Evolutionary conservation across 1,140 invertebrate genomes (phyloP).

Genomic region (Eueides isabella): DNA sequence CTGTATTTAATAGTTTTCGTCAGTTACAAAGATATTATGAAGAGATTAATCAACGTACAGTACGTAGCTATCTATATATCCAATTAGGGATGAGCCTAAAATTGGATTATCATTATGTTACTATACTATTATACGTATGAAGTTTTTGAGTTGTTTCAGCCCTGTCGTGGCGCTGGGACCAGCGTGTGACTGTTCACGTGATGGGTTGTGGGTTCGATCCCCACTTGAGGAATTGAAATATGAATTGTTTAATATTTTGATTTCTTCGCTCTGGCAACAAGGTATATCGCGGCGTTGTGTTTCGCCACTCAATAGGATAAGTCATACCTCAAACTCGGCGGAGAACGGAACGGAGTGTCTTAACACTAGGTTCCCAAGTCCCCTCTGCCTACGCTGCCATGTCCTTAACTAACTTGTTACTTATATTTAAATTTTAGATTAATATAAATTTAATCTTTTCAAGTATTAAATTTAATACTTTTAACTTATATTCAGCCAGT

Average conservation of each 20-base stretch:
- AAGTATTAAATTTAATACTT: too few relatives aligned
- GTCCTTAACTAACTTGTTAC: too few relatives aligned
- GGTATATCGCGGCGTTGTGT: not conserved
- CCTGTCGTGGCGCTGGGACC: too few relatives aligned
- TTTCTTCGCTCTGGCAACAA: not conserved
- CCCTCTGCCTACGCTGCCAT: not conserved
- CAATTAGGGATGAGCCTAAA: not conserved
- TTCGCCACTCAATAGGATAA: not conserved
- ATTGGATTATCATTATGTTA: slow-evolving; percentile 12
- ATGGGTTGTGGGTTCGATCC: not conserved
- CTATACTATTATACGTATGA: not conserved
- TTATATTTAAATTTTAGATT: too few relatives aligned
- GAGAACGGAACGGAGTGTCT: not conserved
- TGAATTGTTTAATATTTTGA: not conserved
- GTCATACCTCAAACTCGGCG: not conserved
- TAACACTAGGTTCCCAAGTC: not conserved
- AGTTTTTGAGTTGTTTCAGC: too few relatives aligned
- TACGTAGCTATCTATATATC: slow-evolving; percentile 10
- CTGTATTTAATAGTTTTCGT: slow-evolving; percentile 2
- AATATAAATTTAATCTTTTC: too few relatives aligned
- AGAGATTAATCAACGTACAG: slow-evolving; percentile 8
- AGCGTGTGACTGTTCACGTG: too few relatives aligned
- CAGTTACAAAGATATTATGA: slow-evolving; percentile 1
- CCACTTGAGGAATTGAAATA: not conserved
- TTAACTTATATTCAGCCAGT: too few relatives aligned